Base-by-base conservation (phyloP, 1,140 invertebrate species). In the Grapholita molesta region DNA sequence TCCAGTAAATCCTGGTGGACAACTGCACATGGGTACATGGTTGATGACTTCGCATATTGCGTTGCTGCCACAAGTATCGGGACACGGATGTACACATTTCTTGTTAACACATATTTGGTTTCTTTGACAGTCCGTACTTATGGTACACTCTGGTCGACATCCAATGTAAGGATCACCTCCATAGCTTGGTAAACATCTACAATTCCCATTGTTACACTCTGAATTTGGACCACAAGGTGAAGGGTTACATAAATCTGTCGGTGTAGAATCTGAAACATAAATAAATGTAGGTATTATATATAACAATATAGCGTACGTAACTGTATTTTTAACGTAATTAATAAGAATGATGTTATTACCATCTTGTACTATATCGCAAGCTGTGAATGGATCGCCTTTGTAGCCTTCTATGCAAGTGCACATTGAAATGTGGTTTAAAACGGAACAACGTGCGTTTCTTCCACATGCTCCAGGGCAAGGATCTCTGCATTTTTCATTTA, bases 1-100 rank as follows among this genome's bases (percentile, higher is more conserved):
- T 74, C 94, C 94, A 64, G 89, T 89, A 70, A 89, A 93, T 64
- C 93, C 92, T 48, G 88, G 69, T 8, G 94, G 93, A 82, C 95
- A 96, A 76, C 91, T 93, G 76, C 95, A 96, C 88, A 95, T 94
- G 0, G 97, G 96, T 70, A 97, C 92, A 79, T 97, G 97, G 80
- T 97, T 96, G 2, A 96, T 93, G 0, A 97, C 96, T 76, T 94
- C 94, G 82, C 97, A 98, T 73, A 96, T 93, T 0, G 97, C 96
- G 83, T 96, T 97, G 0, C 89, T 79, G 4, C 97, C 97, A 84
- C 97, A 98, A 7, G 96, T 94, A 11, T 96, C 96, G n/a, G 95
- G 95, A 83, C 97, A 98, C 7, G 97, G 97, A 90, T 98, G 95
- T 71, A 95, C 89, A 79, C 97, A 98, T 81, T 97, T 95, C 77